Evolutionary conservation across 2,888 invertebrate species (phyloP).

Genomic region (Orthonevra nobilis): DNA sequence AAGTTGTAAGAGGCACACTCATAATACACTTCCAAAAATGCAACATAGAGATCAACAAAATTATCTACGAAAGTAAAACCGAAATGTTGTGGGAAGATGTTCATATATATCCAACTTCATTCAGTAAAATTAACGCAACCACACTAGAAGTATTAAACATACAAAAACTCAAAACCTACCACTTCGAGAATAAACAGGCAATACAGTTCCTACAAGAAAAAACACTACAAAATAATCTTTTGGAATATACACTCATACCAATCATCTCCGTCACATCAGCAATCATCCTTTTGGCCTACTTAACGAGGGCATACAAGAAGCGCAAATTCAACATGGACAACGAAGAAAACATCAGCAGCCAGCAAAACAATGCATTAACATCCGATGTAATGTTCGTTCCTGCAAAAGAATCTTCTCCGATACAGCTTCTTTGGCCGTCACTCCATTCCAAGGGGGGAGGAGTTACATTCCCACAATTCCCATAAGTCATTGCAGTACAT

Average conservation of each 20-base stretch:
- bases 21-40: slow-evolving; percentile 15
- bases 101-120: slow-evolving; percentile 19
- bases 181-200: background rate
- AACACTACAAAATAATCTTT: background rate
- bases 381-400: background rate
- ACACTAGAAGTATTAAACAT: slow-evolving; percentile 12
- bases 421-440: slow-evolving; percentile 5
- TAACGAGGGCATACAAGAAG: slow-evolving; percentile 1
- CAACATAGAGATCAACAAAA: slow-evolving; percentile 2
- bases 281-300: background rate
- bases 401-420: too few species aligned
- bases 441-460: slow-evolving; percentile 6
- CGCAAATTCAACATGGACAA: background rate
- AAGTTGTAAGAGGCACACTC: slow-evolving; percentile 7
- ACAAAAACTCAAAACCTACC: slow-evolving; percentile 15
- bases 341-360: background rate
- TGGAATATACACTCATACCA: background rate
- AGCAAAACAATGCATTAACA: too few species aligned
- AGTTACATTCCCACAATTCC: background rate
- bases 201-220: too few species aligned
- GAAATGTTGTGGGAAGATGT: slow-evolving; percentile 20
- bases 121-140: background rate
- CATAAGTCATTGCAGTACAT: too few species aligned
- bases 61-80: slow-evolving; percentile 7
- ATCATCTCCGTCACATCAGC: background rate